These are phyloP conservation scores for Rhopalosiphum maidis DNA, from an alignment of 1,140 invertebrate genomes.

Conservation along the genomic window DNA sequence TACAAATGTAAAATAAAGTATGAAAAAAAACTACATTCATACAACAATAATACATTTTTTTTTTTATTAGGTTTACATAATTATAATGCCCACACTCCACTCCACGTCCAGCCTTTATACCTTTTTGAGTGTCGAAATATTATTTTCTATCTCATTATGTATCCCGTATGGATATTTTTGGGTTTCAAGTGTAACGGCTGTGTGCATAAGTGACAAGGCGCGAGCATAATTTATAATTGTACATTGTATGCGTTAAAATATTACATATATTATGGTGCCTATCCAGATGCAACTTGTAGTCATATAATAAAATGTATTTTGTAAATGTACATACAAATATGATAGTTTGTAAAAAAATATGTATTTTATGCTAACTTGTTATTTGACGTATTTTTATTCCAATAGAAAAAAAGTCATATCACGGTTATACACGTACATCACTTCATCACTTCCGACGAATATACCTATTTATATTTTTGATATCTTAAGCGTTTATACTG, in stretches of 20 bases:
- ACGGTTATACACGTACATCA: not conserved
- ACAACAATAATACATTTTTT: not conserved
- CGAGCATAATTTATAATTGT: not conserved
- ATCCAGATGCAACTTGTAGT: not conserved
- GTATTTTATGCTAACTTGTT: not conserved
- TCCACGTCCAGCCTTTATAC: not conserved
- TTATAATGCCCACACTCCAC: not conserved
- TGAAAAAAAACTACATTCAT: not conserved
- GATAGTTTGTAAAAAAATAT: not conserved
- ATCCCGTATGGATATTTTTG: not conserved
- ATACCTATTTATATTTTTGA: not conserved
- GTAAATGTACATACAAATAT: not conserved
- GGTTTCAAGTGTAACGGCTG: not conserved
- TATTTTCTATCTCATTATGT: not conserved
- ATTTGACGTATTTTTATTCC: not conserved
- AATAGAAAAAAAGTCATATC: not conserved
- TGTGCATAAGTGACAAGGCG: not conserved
- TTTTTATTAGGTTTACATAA: constrained; percentile 1
- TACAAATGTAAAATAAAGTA: not conserved
- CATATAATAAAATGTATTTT: not conserved
- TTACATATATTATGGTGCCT: not conserved
- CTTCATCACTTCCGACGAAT: not conserved
- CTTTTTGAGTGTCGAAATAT: not conserved
- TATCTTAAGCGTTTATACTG: not conserved
- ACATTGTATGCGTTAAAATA: not conserved